Base-by-base conservation (phyloP, 2,113 vertebrate species). In the Sebastes fasciatus region DNA sequence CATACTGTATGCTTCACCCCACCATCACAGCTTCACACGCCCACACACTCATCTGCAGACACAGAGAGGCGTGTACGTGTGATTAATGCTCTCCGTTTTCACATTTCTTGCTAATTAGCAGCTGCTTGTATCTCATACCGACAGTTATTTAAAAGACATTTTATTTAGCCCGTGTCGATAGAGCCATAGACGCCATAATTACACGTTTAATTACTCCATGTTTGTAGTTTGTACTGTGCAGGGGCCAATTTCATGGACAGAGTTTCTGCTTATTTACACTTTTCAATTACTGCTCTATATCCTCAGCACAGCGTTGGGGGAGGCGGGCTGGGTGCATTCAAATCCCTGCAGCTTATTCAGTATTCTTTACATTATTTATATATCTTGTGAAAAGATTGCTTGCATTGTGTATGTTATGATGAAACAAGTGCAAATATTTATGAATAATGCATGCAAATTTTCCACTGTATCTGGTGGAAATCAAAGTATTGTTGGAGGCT, bases 61-160 rank as follows among this genome's bases (percentile, higher is more conserved):
- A 89, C 55, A 45, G n/a, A 67, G 82, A 90, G 86, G 90, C 67
- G 77, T 89, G 88, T 64, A 51, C 6, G 26, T 73, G 78, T 88
- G 86, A 92, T 89, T 90, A 88, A 85, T 88, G 84, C 64, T 86
- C 62, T 75, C 81, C 19, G 4, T 86, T 87, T 83, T 73, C 80
- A 72, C 77, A 73, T 71, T 77, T 82, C 75, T 49, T 12, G 43
- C 81, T 85, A 91, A 93, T 93, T 89, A 87, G 85, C 74, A 63
- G 77, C 86, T 81, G 89, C 85, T 52, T 58, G 74, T 63, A 34
- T 77, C 80, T 75, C 57, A 51, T 40, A 42, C 76, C 26, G 64
- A 70, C 19, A 13, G 48, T 75, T 90, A 46, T 85, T 90, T 72
- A 79, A 77, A 70, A 89, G 9, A 67, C 66, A 72, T 86, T 71